Conservation (phyloP, 92 coral and sea anemone genomes). For the Umimayanthus chanpuru region DNA sequence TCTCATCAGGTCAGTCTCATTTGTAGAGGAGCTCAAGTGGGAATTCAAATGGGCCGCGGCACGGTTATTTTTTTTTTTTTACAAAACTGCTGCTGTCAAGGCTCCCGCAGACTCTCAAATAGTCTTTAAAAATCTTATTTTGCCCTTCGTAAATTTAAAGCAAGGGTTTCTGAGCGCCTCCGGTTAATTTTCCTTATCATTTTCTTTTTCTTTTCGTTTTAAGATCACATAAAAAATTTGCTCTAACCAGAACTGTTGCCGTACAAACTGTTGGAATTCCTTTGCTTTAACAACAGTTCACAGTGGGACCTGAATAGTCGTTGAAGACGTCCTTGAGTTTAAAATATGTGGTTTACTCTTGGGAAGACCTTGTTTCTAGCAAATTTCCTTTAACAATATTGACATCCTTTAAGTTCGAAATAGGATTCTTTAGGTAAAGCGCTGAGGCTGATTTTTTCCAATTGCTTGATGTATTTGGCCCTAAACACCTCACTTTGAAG, state of each 20-base stretch:
- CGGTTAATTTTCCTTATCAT: too few relatives aligned
- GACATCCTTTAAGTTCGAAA: too few relatives aligned
- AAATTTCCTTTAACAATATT: not conserved
- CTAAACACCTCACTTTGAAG: not conserved
- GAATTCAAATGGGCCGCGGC: too few relatives aligned
- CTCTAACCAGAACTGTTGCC: not conserved
- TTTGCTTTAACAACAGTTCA: not conserved
- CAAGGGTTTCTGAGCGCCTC: too few relatives aligned
- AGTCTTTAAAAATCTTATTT: too few relatives aligned
- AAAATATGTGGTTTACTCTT: not conserved
- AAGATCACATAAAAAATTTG: too few relatives aligned
- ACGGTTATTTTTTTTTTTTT: not conserved
- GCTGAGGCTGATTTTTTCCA: not conserved
- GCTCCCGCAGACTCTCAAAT: too few relatives aligned
- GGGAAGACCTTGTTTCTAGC: not conserved
- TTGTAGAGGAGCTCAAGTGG: not conserved
- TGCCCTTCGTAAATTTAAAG: too few relatives aligned
- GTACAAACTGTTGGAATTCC: too few relatives aligned
- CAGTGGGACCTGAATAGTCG: not conserved
- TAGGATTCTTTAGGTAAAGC: not conserved
- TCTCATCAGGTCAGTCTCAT: slow-evolving; percentile 74
- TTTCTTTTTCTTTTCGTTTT: too few relatives aligned
- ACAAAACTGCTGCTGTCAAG: too few relatives aligned
- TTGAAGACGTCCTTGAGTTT: not conserved
- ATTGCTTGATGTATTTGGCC: not conserved